These are phyloP conservation scores for Acomys russatus DNA, from an alignment of 2,797 vertebrate genomes.

Conservation along the genomic window DNA sequence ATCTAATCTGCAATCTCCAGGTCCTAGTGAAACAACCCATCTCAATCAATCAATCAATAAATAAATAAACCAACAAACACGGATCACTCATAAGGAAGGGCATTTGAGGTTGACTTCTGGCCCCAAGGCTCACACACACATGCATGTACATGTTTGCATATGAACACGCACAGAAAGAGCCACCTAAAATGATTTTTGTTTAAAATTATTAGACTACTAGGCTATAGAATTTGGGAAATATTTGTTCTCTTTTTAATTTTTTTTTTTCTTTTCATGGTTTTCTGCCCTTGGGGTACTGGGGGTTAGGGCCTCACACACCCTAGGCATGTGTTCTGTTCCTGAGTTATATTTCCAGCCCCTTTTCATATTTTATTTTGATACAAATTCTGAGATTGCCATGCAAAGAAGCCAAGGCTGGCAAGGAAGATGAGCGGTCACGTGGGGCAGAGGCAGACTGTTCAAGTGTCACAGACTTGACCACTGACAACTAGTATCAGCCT, in stretches of 20 bases:
- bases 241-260: background rate
- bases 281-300: background rate
- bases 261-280: background rate
- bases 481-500: background rate
- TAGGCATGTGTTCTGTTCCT: background rate
- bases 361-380: background rate
- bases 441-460: background rate
- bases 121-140: background rate
- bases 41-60: background rate
- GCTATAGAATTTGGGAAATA: constrained; percentile 14
- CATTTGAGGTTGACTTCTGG: background rate
- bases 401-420: background rate
- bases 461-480: background rate
- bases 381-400: background rate
- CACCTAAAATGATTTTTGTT: background rate
- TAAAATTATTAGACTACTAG: constrained; percentile 31
- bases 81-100: background rate
- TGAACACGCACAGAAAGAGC: background rate
- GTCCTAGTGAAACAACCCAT: background rate
- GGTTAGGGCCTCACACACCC: background rate
- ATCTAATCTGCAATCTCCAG: background rate
- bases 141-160: background rate
- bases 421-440: background rate
- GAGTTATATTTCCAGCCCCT: background rate
- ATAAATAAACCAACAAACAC: too few species aligned